These are phyloP conservation scores for Pyrocoelia pectoralis DNA, from an alignment of 2,888 invertebrate species.

Conservation along the genomic window DNA sequence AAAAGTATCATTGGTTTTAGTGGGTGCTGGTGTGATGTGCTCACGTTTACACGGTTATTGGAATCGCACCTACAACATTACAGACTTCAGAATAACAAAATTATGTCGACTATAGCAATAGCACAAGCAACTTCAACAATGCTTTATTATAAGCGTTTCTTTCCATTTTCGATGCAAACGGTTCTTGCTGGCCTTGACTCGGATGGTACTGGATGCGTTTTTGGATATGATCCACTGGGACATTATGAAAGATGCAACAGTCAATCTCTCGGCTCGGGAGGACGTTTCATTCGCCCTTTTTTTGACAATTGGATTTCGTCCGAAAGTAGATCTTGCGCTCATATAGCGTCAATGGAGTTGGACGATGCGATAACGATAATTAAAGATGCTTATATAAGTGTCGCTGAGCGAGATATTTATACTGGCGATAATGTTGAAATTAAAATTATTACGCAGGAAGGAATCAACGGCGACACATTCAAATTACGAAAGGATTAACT, in stretches of 20 bases:
- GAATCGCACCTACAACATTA: slow-evolving; percentile 93
- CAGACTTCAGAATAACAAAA: slow-evolving; percentile 90
- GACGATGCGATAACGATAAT: slow-evolving; percentile 86
- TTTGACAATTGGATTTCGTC: slow-evolving; percentile 95
- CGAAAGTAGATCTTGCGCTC: slow-evolving; percentile 82
- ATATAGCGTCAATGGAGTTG: slow-evolving; percentile 69
- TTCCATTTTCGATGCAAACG: slow-evolving; percentile 97
- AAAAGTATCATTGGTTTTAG: slow-evolving; percentile 89
- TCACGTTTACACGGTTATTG: slow-evolving; percentile 86
- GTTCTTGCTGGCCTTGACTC: slow-evolving; percentile 92
- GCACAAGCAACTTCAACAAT: slow-evolving; percentile 96
- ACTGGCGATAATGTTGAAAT: slow-evolving; percentile 93
- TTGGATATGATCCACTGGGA: slow-evolving; percentile 97
- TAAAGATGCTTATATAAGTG: slow-evolving; percentile 96
- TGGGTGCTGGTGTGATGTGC: slow-evolving; percentile 97
- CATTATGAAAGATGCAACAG: slow-evolving; percentile 87
- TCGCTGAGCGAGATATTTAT: slow-evolving; percentile 96
- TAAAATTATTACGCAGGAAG: slow-evolving; percentile 87
- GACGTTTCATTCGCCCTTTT: slow-evolving; percentile 89
- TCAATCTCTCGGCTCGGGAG: slow-evolving; percentile 86
- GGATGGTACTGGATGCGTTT: slow-evolving; percentile 96
- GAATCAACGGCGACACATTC: slow-evolving; percentile 76
- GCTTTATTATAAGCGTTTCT: slow-evolving; percentile 96
- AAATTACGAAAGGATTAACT: slow-evolving; percentile 86
- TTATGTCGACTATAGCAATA: slow-evolving; percentile 90